These are phyloP conservation scores for Aphrocallistes beatrix DNA, from an alignment of 37 sponge, comb jelly and placozoan genomes.

Conservation along the genomic window DNA sequence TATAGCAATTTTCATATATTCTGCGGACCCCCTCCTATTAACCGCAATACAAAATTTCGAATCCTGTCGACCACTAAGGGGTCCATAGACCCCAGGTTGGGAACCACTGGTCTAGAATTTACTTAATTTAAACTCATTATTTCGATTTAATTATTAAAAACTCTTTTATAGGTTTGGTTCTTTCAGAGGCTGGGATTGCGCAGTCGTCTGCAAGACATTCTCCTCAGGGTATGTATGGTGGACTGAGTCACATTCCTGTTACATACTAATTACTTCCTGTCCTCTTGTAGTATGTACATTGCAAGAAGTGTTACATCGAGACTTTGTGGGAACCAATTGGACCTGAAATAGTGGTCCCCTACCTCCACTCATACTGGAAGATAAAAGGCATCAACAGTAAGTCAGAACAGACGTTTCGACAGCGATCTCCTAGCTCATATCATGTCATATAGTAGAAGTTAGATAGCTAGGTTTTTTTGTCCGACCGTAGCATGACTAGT, in stretches of 20 bases:
- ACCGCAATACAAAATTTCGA: too few relatives aligned
- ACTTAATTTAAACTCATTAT: too few relatives aligned
- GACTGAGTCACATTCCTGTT: background rate
- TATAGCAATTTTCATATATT: too few relatives aligned
- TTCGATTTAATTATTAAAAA: background rate
- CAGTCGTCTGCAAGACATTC: conserved; percentile 1
- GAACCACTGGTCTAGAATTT: too few relatives aligned
- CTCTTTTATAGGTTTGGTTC: background rate
- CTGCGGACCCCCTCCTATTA: too few relatives aligned
- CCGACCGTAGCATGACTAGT: too few relatives aligned
- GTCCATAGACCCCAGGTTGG: too few relatives aligned
- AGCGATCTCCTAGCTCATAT: too few relatives aligned
- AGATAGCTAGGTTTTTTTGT: too few relatives aligned
- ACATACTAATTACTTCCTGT: background rate
- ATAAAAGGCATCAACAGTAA: background rate
- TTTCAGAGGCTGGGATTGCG: background rate
- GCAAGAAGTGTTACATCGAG: background rate
- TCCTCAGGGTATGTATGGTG: background rate
- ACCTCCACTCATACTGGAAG: background rate
- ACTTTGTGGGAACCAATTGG: conserved; percentile 11
- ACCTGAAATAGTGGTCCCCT: background rate
- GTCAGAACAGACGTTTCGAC: too few relatives aligned
- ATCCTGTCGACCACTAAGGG: too few relatives aligned
- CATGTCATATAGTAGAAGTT: too few relatives aligned
- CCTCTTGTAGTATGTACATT: background rate